Evolutionary conservation across 2,888 invertebrate species (phyloP), one percentile per base, ranked within the genome.

Genomic region (Stenodera caucasica): DNA sequence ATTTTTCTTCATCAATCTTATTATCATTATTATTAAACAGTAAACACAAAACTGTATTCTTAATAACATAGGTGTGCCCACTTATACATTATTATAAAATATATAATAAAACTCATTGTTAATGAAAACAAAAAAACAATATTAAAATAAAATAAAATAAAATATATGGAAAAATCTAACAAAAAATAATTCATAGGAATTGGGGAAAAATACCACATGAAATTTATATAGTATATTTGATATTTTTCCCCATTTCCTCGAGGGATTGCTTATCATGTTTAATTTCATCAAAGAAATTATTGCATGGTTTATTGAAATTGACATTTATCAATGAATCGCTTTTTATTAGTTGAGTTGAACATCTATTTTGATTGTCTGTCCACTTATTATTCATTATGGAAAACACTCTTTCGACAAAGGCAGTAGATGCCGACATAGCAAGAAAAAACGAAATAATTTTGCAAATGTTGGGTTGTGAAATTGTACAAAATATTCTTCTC

Each of bases 311-410:
- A 14, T 49, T 18, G 9, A 49, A 14, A 49, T 49, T 49, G 15
- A 14, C 14, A 14, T n/a, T 14, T 11, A n/a, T 49, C 15, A 49
- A 14, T 14, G 15, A 49, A 14, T 49, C 14, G 11, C 14, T 8
- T 49, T 14, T 49, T 8, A 49, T n/a, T 14, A 49, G 15, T 49
- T 49, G 49, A 9, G 49, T 49, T 18, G 49, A 49, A 49, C 49
- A 49, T 49, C 49, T 49, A 49, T 49, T 49, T 49, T 18, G 12
- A 9, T 9, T 14, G 14, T 49, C 14, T 9, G 49, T 49, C 49
- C 49, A 49, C 49, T 49, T 49, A 9, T 14, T 11, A 49, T 49
- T 49, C 49, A 49, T 49, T 14, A 49, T 8, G 49, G 49, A 49
- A 14, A 49, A 49, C 8, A 49, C 14, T 18, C 49, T 8, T n/a